Conservation (phyloP, 2,113 vertebrate genomes). For the Leuciscus idus region DNA sequence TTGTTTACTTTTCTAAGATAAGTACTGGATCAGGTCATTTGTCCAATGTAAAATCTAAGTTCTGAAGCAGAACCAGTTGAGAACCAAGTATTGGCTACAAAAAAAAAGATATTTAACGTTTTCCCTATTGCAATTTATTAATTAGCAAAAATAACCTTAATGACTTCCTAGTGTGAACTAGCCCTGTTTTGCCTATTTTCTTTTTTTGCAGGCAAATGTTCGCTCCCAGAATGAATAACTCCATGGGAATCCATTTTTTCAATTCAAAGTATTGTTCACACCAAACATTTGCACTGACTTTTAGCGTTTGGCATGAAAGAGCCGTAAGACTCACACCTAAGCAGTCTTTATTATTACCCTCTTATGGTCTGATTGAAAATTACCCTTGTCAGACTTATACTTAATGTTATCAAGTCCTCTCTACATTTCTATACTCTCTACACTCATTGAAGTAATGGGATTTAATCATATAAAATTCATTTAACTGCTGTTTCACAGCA, state of each 20-base stretch:
- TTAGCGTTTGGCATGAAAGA: background rate
- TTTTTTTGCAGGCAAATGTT: background rate
- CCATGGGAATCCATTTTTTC: background rate
- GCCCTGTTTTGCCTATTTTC: background rate
- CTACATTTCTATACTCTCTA: conserved; percentile 19
- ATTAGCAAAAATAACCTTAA: background rate
- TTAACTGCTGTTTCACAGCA: conserved; percentile 32
- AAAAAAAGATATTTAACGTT: background rate
- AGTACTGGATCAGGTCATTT: background rate
- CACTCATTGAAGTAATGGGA: background rate
- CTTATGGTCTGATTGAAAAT: background rate
- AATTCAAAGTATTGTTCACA: background rate
- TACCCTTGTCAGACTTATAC: background rate
- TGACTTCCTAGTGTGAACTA: background rate
- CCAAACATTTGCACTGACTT: background rate
- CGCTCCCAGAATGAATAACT: background rate
- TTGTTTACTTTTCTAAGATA: background rate
- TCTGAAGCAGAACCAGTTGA: background rate
- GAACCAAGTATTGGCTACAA: background rate
- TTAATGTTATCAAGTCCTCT: conserved; percentile 23
- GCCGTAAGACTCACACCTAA: background rate
- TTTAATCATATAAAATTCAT: conserved; percentile 38
- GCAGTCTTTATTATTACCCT: background rate
- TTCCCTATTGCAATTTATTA: background rate
- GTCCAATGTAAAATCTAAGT: background rate